Evolutionary conservation across 2,113 vertebrate genomes (phyloP).

Genomic region (Plestiodon gilberti): DNA sequence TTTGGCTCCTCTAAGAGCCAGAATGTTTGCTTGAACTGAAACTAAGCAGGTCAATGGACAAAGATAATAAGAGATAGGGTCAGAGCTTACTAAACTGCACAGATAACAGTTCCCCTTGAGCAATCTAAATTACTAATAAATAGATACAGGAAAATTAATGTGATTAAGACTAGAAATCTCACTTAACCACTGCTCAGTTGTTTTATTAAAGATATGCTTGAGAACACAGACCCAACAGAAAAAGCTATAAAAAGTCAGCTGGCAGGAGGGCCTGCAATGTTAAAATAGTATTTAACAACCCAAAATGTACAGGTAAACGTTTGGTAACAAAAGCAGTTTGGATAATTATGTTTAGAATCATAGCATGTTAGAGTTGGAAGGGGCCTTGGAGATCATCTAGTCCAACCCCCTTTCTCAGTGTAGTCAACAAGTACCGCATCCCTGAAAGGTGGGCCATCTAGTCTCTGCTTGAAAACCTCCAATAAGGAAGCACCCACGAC

Average conservation of each 20-base stretch:
- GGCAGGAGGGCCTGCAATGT: not conserved
- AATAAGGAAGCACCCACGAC: too few relatives aligned
- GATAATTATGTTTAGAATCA: too few relatives aligned
- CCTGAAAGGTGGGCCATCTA: too few relatives aligned
- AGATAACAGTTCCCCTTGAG: slow-evolving; percentile 2
- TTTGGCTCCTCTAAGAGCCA: not conserved
- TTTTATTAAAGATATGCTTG: not conserved
- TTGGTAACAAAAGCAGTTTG: too few relatives aligned
- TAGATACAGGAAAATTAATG: slow-evolving; percentile 25
- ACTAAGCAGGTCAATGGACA: not conserved
- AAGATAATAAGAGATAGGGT: slow-evolving; percentile 36
- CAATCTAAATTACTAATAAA: slow-evolving; percentile 24
- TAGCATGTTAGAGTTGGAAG: too few relatives aligned
- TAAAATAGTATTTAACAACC: not conserved
- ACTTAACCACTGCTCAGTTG: not conserved
- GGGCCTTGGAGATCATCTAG: too few relatives aligned
- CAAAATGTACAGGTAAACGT: not conserved
- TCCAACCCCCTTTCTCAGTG: too few relatives aligned
- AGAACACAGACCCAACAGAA: not conserved
- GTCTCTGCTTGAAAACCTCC: too few relatives aligned
- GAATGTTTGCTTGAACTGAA: not conserved
- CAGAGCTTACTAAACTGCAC: not conserved
- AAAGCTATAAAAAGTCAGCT: not conserved
- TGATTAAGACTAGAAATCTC: not conserved
- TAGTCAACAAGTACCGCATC: too few relatives aligned